Evolutionary conservation across 2,797 vertebrate species (phyloP), one percentile per base, ranked within the genome.

Genomic region (Protonibea diacanthus): DNA sequence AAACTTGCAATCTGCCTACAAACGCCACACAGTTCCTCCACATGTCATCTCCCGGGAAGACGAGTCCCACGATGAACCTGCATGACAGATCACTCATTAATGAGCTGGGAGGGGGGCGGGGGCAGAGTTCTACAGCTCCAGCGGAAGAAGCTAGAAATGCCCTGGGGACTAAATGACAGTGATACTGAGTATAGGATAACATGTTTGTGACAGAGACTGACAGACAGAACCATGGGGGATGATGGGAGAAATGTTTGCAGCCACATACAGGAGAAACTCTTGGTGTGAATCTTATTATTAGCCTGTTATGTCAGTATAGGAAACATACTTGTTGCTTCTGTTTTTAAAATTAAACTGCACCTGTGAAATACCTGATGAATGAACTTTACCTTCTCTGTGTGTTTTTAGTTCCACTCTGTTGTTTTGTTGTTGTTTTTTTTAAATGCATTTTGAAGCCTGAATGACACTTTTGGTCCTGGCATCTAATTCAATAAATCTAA

Each of bases 141-240:
- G 52, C 17, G 21, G 63, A 49, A 71, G 76, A 68, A 75, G 4
- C 53, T 60, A 29, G 44, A 42, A 81, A 79, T 59, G 55, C 88
- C 88, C 84, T 38, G 0, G 13, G 81, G 88, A 62, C 25, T 9
- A 13, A 73, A 72, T 51, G 81, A 77, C 72, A 81, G 72, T 42
- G 81, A 86, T 45, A 71, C 58, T 33, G 48, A 76, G 72, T 51
- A 42, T 71, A 51, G 56, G 33, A 77, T 85, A 74, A 82, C 74
- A 52, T 73, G 65, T 76, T 25, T 72, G 67, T 80, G 73, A 77
- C 67, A 60, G 52, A 61, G 58, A 69, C 49, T 86, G 83, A 85
- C 79, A 81, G 75, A 49, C 74, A 60, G 74, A 59, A 77, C 78
- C 2, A 1, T 8, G 45, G 57, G 63, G 72, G 58, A 74, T 71